A percentile compares a stretch with the other conserved stretches of the same genome.
Conservation (phyloP, 2,113 vertebrate genomes). For the Sinocyclocheilus anophthalmus region DNA sequence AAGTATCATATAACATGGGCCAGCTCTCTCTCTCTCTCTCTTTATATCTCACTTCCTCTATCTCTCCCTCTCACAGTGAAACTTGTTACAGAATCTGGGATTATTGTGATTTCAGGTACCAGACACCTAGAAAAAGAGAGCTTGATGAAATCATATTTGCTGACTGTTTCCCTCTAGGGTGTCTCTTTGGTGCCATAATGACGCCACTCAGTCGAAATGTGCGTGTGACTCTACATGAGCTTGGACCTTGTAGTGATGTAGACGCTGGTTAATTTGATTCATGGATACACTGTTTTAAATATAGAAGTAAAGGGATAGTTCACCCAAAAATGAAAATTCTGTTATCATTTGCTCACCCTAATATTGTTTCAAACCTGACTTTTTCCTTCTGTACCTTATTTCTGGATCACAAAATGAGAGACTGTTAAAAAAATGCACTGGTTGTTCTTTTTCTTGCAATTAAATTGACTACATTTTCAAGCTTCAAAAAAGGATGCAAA, state of each 20-base stretch:
- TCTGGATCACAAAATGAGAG: not conserved
- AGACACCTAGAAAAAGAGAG: not conserved
- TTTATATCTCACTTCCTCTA: not conserved
- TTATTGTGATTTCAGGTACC: not conserved
- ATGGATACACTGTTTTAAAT: not conserved
- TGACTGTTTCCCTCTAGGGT: constrained; percentile 6
- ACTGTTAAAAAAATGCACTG: too few species aligned
- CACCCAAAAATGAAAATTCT: not conserved
- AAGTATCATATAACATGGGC: constrained; percentile 43
- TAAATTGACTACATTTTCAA: not conserved
- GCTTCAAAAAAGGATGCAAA: not conserved
- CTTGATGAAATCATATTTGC: constrained; percentile 12
- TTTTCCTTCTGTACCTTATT: not conserved
- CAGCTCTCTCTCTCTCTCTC: constrained; percentile 17
- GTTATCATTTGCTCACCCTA: too few species aligned
- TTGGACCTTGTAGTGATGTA: not conserved
- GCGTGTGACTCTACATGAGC: not conserved
- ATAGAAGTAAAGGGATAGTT: not conserved
- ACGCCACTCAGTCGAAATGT: constrained; percentile 18
- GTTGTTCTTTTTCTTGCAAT: too few species aligned
- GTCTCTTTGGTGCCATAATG: constrained; percentile 13
- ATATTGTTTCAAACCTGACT: too few species aligned
- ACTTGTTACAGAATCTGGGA: not conserved
- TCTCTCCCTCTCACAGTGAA: not conserved
- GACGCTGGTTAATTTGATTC: not conserved